Evolutionary conservation across 2,888 invertebrate genomes (phyloP).

Genomic region (Sclerodermus sp.): DNA sequence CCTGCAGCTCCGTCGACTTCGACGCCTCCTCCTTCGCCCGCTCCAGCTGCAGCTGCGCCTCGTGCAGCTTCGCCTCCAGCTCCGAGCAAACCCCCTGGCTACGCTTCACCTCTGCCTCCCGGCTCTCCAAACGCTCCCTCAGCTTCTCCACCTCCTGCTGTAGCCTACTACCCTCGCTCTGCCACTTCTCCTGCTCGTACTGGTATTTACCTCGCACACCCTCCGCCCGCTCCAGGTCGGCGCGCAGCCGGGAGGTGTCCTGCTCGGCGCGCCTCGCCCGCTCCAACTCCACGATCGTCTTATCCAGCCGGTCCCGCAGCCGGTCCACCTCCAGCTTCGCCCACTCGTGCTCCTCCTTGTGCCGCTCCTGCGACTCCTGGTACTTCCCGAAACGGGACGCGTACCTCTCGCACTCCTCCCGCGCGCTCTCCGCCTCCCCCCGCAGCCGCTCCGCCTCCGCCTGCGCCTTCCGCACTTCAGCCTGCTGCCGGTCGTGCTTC

Average conservation of each 20-base stretch:
- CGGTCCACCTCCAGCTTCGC: constrained; percentile 81
- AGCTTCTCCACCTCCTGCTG: constrained; percentile 68
- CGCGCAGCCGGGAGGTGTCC: constrained; percentile 67
- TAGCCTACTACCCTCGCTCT: constrained; percentile 61
- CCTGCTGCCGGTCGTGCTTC: constrained; percentile 82
- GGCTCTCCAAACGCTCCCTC: constrained; percentile 74
- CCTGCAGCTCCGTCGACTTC: constrained; percentile 74
- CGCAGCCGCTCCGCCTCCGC: constrained; percentile 72
- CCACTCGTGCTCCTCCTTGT: constrained; percentile 76
- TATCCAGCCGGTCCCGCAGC: constrained; percentile 77
- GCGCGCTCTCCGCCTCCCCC: constrained; percentile 73
- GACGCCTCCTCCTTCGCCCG: constrained; percentile 76
- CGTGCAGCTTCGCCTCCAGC: constrained; percentile 75
- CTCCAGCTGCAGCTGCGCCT: constrained; percentile 79
- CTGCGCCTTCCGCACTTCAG: constrained; percentile 80
- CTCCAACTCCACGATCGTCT: constrained; percentile 78
- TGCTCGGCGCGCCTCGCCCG: constrained; percentile 72
- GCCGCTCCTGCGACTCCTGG: constrained; percentile 68
- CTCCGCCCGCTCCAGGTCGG: constrained; percentile 75
- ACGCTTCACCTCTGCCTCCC: constrained; percentile 75
- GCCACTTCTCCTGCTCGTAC: constrained; percentile 71
- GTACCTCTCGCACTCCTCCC: constrained; percentile 77
- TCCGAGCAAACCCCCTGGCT: constrained; percentile 67
- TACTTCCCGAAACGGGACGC: constrained; percentile 75
- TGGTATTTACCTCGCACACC: constrained; percentile 79